Conservation (phyloP, 2,113 vertebrate genomes). For the Hylia prasina region DNA sequence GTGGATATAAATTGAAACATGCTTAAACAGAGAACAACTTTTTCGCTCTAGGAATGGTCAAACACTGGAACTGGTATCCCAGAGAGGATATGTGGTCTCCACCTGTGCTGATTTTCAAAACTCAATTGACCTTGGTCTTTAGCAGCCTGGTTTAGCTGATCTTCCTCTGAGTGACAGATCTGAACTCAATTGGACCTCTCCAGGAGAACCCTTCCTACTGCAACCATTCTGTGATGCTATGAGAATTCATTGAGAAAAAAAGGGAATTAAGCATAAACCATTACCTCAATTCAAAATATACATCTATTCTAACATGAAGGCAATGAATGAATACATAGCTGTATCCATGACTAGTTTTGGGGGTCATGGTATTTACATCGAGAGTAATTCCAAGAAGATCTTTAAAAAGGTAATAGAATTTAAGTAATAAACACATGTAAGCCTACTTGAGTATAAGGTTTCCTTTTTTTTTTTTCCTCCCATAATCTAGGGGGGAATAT, state of each 20-base stretch:
- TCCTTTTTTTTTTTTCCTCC: neutral
- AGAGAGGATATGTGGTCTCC: neutral
- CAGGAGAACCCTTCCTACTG: neutral
- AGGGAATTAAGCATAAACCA: neutral
- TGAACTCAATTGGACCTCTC: neutral
- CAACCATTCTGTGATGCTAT: neutral
- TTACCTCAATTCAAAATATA: neutral
- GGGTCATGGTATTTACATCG: neutral
- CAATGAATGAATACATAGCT: neutral
- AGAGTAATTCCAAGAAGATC: neutral
- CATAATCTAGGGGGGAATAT: neutral
- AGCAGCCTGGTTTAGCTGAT: neutral
- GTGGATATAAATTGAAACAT: neutral
- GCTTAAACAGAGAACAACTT: neutral
- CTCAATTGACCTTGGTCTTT: accelerated
- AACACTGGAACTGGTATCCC: neutral
- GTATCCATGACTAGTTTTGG: neutral
- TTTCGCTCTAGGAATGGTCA: neutral
- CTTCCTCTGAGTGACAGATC: neutral
- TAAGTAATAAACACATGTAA: neutral
- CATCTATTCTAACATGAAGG: neutral
- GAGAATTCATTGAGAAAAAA: neutral
- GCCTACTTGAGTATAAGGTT: neutral
- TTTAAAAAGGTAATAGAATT: neutral
- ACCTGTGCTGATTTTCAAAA: neutral